These are phyloP conservation scores for Urocitellus parryii DNA, from an alignment of 2,113 vertebrate genomes.

Conservation along the genomic window DNA sequence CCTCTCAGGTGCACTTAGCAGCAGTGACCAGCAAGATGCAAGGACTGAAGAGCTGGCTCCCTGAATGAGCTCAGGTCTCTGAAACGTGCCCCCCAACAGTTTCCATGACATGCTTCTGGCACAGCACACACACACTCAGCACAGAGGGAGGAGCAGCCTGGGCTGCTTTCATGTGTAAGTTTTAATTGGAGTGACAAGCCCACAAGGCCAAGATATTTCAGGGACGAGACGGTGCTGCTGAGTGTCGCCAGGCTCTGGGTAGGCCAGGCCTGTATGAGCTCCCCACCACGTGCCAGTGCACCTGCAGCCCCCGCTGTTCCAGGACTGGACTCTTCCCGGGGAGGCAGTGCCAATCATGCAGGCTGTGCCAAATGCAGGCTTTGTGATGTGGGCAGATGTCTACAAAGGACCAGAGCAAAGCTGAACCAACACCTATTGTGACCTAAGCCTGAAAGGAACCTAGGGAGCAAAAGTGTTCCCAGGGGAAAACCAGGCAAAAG, in stretches of 20 bases:
- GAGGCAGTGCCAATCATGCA: conserved; percentile 80
- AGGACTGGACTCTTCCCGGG: conserved; percentile 81
- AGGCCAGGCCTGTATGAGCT: conserved; percentile 44
- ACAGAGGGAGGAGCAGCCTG: neutral
- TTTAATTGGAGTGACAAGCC: conserved; percentile 76
- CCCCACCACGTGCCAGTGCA: conserved; percentile 84
- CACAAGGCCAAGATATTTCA: conserved; percentile 76
- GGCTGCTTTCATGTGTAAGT: conserved; percentile 71
- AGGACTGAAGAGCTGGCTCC: neutral
- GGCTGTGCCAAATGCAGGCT: conserved; percentile 82
- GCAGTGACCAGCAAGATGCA: conserved; percentile 37
- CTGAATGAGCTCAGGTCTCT: neutral
- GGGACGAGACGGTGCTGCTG: conserved; percentile 65
- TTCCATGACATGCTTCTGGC: conserved; percentile 42
- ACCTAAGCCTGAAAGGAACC: conserved; percentile 71
- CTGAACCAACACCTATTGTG: conserved; percentile 77
- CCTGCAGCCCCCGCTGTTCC: conserved; percentile 86
- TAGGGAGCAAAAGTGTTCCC: neutral
- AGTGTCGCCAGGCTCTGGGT: conserved; percentile 74
- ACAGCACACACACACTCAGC: neutral
- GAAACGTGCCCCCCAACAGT: neutral
- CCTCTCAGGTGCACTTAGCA: conserved; percentile 65
- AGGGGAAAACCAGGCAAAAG: neutral
- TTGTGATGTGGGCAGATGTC: conserved; percentile 85
- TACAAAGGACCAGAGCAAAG: conserved; percentile 78